Conservation (phyloP, 1,140 invertebrate genomes). For the Drosophila seguyi region DNA sequence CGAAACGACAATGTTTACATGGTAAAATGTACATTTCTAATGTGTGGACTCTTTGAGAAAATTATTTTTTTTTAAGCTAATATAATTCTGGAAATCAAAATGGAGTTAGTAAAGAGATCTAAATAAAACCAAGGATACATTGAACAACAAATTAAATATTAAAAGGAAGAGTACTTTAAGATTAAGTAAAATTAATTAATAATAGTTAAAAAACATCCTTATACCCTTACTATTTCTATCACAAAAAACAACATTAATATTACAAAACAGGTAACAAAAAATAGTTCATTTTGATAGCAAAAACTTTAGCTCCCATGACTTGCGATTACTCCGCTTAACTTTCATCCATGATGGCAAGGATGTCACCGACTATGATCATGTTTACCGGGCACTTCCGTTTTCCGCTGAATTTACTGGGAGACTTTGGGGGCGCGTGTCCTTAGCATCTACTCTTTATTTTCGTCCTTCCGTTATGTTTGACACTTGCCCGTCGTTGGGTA, state of each 20-base stretch:
- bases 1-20: not conserved
- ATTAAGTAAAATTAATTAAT: not conserved
- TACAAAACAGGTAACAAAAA: not conserved
- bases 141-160: not conserved
- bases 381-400: constrained; percentile 37
- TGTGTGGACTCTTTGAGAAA: not conserved
- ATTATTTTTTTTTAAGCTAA: not conserved
- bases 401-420: constrained; percentile 9
- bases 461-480: constrained; percentile 42
- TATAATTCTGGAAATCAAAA: not conserved
- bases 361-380: constrained; percentile 51
- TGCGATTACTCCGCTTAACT: constrained; percentile 13
- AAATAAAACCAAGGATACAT: not conserved
- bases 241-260: not conserved
- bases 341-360: constrained; percentile 5
- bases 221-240: not conserved
- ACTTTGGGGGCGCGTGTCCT: constrained; percentile 1
- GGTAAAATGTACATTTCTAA: not conserved
- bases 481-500: constrained; percentile 56
- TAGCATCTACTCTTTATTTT: constrained; percentile 38
- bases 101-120: not conserved
- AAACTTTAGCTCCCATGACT: constrained; percentile 11
- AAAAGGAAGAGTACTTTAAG: too few species aligned
- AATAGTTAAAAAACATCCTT: not conserved
- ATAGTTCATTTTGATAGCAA: not conserved